A percentile compares a stretch with the other conserved stretches of the same genome.
phyloP scores from a whole-genome alignment of 2,113 vertebrate genomes.

The Lamprologus sp. region DNA sequence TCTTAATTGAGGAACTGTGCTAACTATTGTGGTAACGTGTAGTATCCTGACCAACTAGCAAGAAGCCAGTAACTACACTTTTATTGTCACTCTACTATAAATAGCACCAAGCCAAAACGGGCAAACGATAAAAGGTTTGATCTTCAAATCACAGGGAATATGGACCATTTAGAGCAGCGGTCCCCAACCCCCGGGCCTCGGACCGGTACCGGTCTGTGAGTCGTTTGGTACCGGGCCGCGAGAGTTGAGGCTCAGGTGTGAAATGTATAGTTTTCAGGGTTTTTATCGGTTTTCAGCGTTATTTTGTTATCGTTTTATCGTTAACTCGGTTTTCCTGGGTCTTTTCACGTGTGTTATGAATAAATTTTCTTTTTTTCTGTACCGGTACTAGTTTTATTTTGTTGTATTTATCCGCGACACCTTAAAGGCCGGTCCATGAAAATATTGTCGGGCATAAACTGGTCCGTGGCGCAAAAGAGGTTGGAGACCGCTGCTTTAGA shows the following conservation, averaged over 20 bases:
- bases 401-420: too few species aligned
- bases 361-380: rapidly evolving
- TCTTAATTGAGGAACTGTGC: not conserved
- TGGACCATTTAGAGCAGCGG: not conserved
- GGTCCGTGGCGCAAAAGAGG: rapidly evolving
- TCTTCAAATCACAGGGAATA: not conserved
- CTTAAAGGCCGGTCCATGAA: too few species aligned
- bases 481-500: rapidly evolving
- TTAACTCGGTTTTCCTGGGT: rapidly evolving
- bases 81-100: not conserved
- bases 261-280: rapidly evolving
- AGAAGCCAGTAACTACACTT: not conserved
- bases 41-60: not conserved
- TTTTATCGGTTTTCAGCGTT: too few species aligned
- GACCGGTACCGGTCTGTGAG: rapidly evolving
- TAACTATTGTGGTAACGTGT: not conserved
- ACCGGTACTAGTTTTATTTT: too few species aligned
- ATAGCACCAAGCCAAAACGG: not conserved
- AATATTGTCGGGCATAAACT: too few species aligned
- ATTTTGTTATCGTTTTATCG: too few species aligned
- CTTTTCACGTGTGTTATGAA: too few species aligned
- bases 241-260: rapidly evolving
- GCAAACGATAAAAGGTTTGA: not conserved
- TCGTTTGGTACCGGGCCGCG: rapidly evolving
- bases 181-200: too few species aligned